Base-by-base conservation (phyloP, 1,140 invertebrate species). In the Oedothorax gibbosus region DNA sequence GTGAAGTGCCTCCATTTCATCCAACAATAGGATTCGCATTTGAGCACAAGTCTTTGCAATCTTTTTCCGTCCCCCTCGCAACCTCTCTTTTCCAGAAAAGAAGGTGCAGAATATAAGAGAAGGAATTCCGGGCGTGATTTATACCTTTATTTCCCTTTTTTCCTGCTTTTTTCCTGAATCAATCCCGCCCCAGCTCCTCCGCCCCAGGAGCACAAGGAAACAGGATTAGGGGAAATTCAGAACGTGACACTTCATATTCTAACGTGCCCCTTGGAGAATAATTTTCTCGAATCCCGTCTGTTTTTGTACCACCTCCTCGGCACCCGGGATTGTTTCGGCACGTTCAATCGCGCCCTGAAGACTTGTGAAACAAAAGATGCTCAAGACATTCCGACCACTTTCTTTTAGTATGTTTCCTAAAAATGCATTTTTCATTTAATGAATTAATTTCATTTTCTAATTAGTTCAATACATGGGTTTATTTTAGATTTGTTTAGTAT, bases 201-300 rank as follows among this genome's bases (percentile, higher is more conserved):
- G 35, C 35, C 35, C 66, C 68, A 8, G 68, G 68, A 82, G 80
- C 69, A 64, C 62, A 54, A n/a, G 80, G 80, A 82, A 73, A 82
- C 68, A 57, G 80, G 80, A 82, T 82, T 82, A 82, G 65, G 69
- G 80, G 60, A 73, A 82, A 82, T 82, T 82, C 80, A 54, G 80
- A 65, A 82, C 80, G 80, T 82, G 80, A 82, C 80, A 82, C 80
- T 82, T 82, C 80, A 82, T 82, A 82, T 82, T 82, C 69, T 65
- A 51, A 35, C 56, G 62, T 73, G 62, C 50, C 77, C 77, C 80
- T 60, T 62, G 60, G 80, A 60, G 78, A 73, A 82, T 82, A 82
- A 82, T 82, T 82, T 82, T 82, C 56, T 21, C 50, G n/a, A 49
- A 60, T 60, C 50, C 68, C 15, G 9, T 69, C 69, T 71, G 49